Base-by-base conservation (phyloP, 2,113 vertebrate species). In the Seriola rivoliana region DNA sequence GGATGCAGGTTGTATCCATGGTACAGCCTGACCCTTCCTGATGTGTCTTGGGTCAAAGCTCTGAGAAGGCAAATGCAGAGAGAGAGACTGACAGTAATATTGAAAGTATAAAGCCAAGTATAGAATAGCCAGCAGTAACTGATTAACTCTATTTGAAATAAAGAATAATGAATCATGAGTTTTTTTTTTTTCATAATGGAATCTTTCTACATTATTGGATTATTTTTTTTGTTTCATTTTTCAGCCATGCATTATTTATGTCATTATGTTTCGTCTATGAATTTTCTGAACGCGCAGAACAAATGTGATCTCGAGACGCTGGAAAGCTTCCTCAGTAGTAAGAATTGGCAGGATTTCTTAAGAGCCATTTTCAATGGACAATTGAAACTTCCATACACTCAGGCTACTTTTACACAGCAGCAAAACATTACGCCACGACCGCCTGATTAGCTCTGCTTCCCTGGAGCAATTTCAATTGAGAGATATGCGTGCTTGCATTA, bases 171-270 rank as follows among this genome's bases (percentile, higher is more conserved):
- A 64, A 73, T 60, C 13, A 71, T 76, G 23, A 64, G 19, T 21
- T 36, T 32, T 32, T 21, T 32, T 21, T 36, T 32, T 32, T 16
- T 71, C 32, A 23, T 69, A 68, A 71, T 64, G 42, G 14, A 57
- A 65, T 74, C 25, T 10, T 54, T 79, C 52, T 19, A 42, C 44
- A 50, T 73, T 50, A 44, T 81, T 60, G 54, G 42, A 67, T 76
- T 63, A 62, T 36, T 9, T 60, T 8, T 75, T 11, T 75, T 17
- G 10, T 25, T 82, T 54, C 9, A 57, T 77, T 46, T 68, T 48
- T 16, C 44, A 42, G 54, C 8, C 36, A 38, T 57, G 16, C 21
- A 73, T 84, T 76, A 87, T 80, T 52, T 14, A 86, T 79, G 29
- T 32, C 57, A 23, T n/a, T 36, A 17, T 55, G 64, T 74, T 62